Base-by-base conservation (phyloP, 2,113 vertebrate species). In the Narcine bancroftii region DNA sequence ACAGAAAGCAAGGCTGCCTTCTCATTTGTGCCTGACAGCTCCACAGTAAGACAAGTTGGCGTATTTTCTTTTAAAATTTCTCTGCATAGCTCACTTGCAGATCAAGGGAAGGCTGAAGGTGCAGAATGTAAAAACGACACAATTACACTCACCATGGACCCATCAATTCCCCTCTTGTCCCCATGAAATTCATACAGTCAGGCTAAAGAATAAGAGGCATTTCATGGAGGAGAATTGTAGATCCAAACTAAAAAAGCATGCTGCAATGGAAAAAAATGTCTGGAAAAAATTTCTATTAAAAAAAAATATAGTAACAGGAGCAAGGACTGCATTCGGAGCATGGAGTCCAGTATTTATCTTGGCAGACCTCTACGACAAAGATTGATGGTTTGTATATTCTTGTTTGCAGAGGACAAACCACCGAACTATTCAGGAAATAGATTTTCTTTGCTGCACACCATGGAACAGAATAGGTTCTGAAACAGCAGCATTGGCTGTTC, bases 161-260 rank as follows among this genome's bases (percentile, higher is more conserved):
- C 76, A 6, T 79, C 21, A 47, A 79, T 79, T 79, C 21, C 76
- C 21, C 42, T 79, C 76, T 47, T 47, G 42, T 79, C 42, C 76
- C 42, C 45, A n/a, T n/a, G n/a, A 73, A 73, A 73, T n/a, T 73
- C 36, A n/a, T 11, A 73, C n/a, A 73, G 42, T n/a, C n/a, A 29
- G 76, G 76, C 76, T 47, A 79, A 79, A 79, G 42, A 79, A 47
- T 79, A 77, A 47, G 76, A 47, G 21, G 42, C 42, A 79, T 47
- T 79, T 79, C 45, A 79, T 79, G 24, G 47, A 79, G 33, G 65
- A n/a, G 33, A 29, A 33, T n/a, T 11, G 42, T 79, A 79, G 42
- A 79, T 79, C 76, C 47, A 79, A 79, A 79, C 39, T 79, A 79
- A 47, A 79, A 79, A 79, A n/a, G 76, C 76, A 45, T 47, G 76